A percentile compares a stretch with the other conserved stretches of the same genome.
Conservation (phyloP, 2,888 invertebrate species). For the Euproctis similis region DNA sequence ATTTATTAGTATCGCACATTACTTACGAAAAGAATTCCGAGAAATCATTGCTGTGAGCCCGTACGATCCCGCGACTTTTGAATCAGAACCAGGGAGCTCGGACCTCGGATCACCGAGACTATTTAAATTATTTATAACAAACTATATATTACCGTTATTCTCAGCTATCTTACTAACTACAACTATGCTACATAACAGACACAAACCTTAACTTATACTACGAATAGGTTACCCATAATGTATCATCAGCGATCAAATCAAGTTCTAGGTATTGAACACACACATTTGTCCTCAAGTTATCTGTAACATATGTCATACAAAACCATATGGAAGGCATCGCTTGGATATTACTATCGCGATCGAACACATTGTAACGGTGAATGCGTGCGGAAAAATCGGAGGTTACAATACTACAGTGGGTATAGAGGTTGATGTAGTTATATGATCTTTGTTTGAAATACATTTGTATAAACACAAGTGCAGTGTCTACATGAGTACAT, state of each 20-base stretch:
- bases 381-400: slow-evolving; percentile 32
- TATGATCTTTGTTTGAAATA: slow-evolving; percentile 48
- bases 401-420: slow-evolving; percentile 26
- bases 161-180: no score
- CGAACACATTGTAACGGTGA: slow-evolving; percentile 40
- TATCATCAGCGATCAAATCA: slow-evolving; percentile 4
- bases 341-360: slow-evolving; percentile 34
- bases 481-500: slow-evolving; percentile 32
- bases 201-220: no score
- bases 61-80: no score
- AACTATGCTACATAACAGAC: no score
- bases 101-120: no score
- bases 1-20: no score
- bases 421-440: slow-evolving; percentile 42
- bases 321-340: slow-evolving; percentile 39
- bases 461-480: slow-evolving; percentile 45
- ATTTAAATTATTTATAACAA: no score
- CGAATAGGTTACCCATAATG: slow-evolving; percentile 3
- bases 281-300: slow-evolving; percentile 22
- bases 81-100: no score
- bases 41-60: no score
- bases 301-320: slow-evolving; percentile 33
- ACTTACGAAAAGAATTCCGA: no score
- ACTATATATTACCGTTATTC: no score
- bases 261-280: slow-evolving; percentile 21